Evolutionary conservation across 2,113 vertebrate species (phyloP), one percentile per base, ranked within the genome.

Genomic region (Acrocephalus arundinaceus): DNA sequence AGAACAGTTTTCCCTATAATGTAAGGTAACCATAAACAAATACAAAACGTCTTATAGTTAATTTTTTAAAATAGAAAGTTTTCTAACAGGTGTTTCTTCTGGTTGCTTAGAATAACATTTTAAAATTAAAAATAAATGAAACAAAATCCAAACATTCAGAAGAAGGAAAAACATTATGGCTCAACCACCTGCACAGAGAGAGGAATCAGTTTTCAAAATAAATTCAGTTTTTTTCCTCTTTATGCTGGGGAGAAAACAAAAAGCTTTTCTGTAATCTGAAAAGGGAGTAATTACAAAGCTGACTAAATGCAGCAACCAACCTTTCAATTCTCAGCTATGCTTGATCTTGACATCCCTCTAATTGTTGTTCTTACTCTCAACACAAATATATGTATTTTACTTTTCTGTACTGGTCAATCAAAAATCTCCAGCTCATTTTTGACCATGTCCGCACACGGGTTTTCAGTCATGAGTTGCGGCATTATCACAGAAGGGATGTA

Each of bases 141-240:
- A 15, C 6, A 67, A 66, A 68, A 1, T 3, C 14, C 21, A 68
- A 14, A 62, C 39, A 51, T 94, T 51, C 5, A 17, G 35, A 75
- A 62, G 81, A 73, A 78, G 66, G 15, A 54, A 63, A 95, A 77
- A 9, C 2, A 6, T 49, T 54, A 12, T 54, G 21, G 31, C n/a
- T 85, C 21, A 24, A 80, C 52, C 19, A 61, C 79, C 57, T 85
- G 30, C 9, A 67, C 41, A 87, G 65, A 93, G 77, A 66, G 35
- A 87, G 23, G 37, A 58, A 59, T 94, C 68, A 37, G 52, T 85
- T 86, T 92, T 95, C 72, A 80, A 91, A 97, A 77, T 84, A 95
- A 97, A 97, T 83, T 73, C 41, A 84, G n/a, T 96, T 96, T 52
- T 81, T 86, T 95, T 94, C 45, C 31, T 57, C 66, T 51, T 77